Evolutionary conservation across 2,797 vertebrate species (phyloP).

Genomic region (Setipinna tenuifilis): DNA sequence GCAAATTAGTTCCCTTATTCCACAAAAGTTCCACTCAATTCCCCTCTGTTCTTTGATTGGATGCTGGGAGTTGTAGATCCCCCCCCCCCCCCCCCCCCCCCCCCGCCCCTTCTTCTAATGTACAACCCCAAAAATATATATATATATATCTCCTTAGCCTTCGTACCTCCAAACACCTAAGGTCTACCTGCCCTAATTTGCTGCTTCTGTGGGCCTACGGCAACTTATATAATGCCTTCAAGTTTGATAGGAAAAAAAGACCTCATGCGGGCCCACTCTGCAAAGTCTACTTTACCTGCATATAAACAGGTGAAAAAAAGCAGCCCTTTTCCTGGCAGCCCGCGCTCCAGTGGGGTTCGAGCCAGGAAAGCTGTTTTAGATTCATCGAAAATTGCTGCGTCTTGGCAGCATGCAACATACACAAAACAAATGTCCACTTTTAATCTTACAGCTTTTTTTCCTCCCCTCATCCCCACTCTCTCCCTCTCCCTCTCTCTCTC

Average conservation of each 20-base stretch:
- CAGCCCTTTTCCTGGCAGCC: constrained; percentile 68
- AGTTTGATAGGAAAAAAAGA: constrained; percentile 57
- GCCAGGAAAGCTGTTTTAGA: constrained; percentile 77
- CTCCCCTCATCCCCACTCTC: constrained; percentile 32
- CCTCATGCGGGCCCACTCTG: constrained; percentile 59
- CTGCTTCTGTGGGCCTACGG: constrained; percentile 35
- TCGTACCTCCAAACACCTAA: constrained; percentile 31
- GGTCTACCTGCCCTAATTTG: constrained; percentile 50
- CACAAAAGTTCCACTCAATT: background rate
- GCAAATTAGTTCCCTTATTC: constrained; percentile 8
- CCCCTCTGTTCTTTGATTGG: constrained; percentile 36
- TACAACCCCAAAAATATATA: too few species aligned
- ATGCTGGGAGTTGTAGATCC: background rate
- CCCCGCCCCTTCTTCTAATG: too few species aligned
- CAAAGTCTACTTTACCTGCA: constrained; percentile 69
- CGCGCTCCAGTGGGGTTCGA: constrained; percentile 38
- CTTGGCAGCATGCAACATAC: constrained; percentile 64
- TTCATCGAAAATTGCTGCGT: constrained; percentile 70
- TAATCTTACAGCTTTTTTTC: constrained; percentile 60
- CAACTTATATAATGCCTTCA: constrained; percentile 51
- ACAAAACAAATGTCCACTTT: constrained; percentile 72
- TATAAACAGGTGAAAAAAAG: constrained; percentile 70
- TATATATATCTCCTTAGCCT: too few species aligned
- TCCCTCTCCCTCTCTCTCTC: background rate
- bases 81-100: too few species aligned